Evolutionary conservation across 2,888 invertebrate genomes (phyloP).

Genomic region (Drosophila yooni): DNA sequence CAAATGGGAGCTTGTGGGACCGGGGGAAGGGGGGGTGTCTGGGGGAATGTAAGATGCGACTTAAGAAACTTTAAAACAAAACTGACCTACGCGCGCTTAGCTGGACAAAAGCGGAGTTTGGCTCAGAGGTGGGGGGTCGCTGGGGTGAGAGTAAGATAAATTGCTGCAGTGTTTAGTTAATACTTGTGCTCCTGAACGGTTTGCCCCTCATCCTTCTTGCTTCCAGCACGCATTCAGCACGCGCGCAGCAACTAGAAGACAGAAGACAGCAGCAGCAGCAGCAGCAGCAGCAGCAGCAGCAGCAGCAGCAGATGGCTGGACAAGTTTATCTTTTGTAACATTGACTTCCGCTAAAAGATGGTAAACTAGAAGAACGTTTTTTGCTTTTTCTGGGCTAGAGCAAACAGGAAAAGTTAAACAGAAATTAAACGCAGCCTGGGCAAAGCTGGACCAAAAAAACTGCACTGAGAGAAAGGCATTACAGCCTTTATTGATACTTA

Average conservation of each 20-base stretch:
- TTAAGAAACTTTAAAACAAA: constrained; percentile 72
- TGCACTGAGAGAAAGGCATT: constrained; percentile 51
- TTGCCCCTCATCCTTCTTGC: constrained; percentile 22
- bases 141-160: constrained; percentile 63
- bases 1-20: not conserved
- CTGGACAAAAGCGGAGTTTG: constrained; percentile 24
- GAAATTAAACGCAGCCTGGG: constrained; percentile 68
- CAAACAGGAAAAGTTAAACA: constrained; percentile 76
- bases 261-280: not conserved
- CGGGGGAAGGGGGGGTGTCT: not conserved
- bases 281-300: constrained; percentile 51
- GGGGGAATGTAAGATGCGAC: constrained; percentile 30
- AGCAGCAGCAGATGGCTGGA: constrained; percentile 71
- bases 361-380: constrained; percentile 70
- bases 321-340: constrained; percentile 81
- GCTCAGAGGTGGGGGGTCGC: constrained; percentile 12
- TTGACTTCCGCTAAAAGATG: constrained; percentile 80
- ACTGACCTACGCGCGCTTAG: constrained; percentile 65
- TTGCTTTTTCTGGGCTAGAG: constrained; percentile 40
- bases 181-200: constrained; percentile 56
- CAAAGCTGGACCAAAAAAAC: constrained; percentile 14
- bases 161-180: constrained; percentile 81
- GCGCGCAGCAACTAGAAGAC: constrained; percentile 27
- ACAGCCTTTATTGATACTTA: not conserved
- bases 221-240: constrained; percentile 51